Evolutionary conservation across 2,113 vertebrate genomes (phyloP), one percentile per base, ranked within the genome.

Genomic region (Megaceryle maxima): DNA sequence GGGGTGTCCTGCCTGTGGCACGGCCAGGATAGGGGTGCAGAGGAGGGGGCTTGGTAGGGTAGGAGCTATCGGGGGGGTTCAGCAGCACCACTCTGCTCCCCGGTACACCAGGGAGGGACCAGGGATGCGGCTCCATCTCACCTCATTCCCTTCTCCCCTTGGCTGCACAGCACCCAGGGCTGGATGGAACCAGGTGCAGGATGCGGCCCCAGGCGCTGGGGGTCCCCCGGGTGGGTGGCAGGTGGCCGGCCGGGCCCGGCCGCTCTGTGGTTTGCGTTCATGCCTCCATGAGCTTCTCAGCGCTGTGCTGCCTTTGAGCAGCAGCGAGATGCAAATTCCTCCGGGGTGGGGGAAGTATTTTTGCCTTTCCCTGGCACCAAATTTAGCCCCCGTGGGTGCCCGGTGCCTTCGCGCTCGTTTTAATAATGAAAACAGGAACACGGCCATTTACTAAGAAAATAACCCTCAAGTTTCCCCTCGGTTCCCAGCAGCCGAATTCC

Each of bases 291-390:
- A 82, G 8, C 51, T 46, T 12, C 89, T 89, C 75, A 70, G 51
- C 80, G 29, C 3, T 7, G 13, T 21, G 2, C 48, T 89, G 85
- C 60, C 92, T 76, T 90, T 63, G 79, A 90, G 92, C 95, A 79
- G 94, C 95, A 6, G 82, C 44, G 83, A 95, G 95, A 97, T 97
- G 96, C 96, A 97, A 96, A 96, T 96, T 44, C 90, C 94, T 90
- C 91, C 1, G 69, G 72, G 91, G 90, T 77, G 94, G 91, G 79
- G 93, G 89, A 66, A 68, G 62, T 5, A 25, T 48, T 87, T 88
- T 44, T 83, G 77, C 68, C 92, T 97, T 85, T 90, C 62, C 90
- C 83, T 67, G 56, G 59, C 63, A 48, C 92, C 92, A 88, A 96
- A 94, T 94, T 96, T 96, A 97, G 95, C 46, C 79, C 76, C 90